A percentile compares a stretch with the other conserved stretches of the same genome.
phyloP scores from a whole-genome alignment of 2,888 invertebrate genomes.

The Agonopterix subpropinquella region DNA sequence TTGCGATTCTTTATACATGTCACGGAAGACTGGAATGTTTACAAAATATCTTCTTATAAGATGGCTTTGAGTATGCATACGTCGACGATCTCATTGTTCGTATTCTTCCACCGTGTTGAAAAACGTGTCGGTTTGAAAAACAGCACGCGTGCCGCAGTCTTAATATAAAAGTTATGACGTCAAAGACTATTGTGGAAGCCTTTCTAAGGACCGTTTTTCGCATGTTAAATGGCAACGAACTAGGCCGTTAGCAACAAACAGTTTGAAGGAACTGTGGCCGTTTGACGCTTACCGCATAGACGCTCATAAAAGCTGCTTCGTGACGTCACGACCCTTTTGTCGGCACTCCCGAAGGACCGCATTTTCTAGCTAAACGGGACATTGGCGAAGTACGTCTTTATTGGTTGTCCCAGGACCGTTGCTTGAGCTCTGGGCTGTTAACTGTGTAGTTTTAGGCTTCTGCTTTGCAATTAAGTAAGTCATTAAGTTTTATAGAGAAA shows the following conservation, averaged over 20 bases:
- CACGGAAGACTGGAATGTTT: conserved; percentile 2
- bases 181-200: background rate
- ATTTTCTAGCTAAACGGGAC: conserved; percentile 5
- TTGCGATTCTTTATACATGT: background rate
- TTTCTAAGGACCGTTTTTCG: too few relatives aligned
- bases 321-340: conserved; percentile 9
- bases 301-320: background rate
- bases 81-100: conserved; percentile 1
- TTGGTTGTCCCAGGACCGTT: background rate
- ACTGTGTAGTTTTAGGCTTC: background rate
- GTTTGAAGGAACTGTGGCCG: too few relatives aligned
- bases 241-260: too few relatives aligned
- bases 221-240: too few relatives aligned
- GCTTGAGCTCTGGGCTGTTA: background rate
- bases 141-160: conserved; percentile 9
- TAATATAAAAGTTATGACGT: background rate
- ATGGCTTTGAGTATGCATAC: conserved; percentile 3
- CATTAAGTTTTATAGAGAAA: too few relatives aligned
- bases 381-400: background rate
- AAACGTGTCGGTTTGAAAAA: background rate
- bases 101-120: conserved; percentile 1
- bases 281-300: too few relatives aligned
- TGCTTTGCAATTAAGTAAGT: too few relatives aligned
- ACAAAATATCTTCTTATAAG: conserved; percentile 1
- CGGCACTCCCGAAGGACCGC: conserved; percentile 4